Evolutionary conservation across 2,113 vertebrate species (phyloP).

Genomic region (Hippolais icterina): DNA sequence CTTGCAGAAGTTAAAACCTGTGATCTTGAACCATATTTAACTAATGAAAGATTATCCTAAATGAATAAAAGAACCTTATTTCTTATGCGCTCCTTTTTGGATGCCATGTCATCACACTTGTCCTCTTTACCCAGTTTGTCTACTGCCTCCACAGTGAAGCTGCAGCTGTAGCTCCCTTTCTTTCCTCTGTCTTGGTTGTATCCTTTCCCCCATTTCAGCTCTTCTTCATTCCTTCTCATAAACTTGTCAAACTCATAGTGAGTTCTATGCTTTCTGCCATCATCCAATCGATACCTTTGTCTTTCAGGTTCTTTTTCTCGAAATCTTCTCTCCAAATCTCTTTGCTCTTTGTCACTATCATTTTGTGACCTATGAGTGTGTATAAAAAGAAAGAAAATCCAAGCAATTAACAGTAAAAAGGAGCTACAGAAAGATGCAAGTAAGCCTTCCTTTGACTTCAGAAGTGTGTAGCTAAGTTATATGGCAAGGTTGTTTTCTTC

Average conservation of each 20-base stretch:
- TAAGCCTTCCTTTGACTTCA: not conserved
- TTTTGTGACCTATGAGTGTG: conserved; percentile 77
- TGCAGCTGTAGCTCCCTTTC: conserved; percentile 84
- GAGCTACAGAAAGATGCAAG: not conserved
- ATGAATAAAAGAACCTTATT: conserved; percentile 86
- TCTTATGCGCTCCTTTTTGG: conserved; percentile 87
- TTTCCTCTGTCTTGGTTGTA: conserved; percentile 87
- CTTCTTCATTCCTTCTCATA: conserved; percentile 86
- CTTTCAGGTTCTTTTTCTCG: conserved; percentile 84
- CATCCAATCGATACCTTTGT: conserved; percentile 82
- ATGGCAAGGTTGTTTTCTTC: not conserved
- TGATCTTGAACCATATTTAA: conserved; percentile 28
- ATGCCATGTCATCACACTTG: conserved; percentile 81
- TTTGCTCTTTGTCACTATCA: conserved; percentile 89
- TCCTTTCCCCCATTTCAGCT: conserved; percentile 90
- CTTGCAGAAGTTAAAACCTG: conserved; percentile 20
- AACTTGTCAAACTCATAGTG: conserved; percentile 89
- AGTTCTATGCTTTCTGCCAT: conserved; percentile 85
- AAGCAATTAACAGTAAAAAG: conserved; percentile 10
- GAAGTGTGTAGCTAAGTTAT: not conserved
- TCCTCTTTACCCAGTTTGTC: conserved; percentile 88
- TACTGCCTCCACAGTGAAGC: conserved; percentile 79
- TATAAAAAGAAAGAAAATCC: conserved; percentile 35
- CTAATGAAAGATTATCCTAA: conserved; percentile 68
- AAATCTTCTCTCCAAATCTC: conserved; percentile 82